These are phyloP conservation scores for Synergus japonicus DNA, from an alignment of 2,888 invertebrate species.

Conservation along the genomic window DNA sequence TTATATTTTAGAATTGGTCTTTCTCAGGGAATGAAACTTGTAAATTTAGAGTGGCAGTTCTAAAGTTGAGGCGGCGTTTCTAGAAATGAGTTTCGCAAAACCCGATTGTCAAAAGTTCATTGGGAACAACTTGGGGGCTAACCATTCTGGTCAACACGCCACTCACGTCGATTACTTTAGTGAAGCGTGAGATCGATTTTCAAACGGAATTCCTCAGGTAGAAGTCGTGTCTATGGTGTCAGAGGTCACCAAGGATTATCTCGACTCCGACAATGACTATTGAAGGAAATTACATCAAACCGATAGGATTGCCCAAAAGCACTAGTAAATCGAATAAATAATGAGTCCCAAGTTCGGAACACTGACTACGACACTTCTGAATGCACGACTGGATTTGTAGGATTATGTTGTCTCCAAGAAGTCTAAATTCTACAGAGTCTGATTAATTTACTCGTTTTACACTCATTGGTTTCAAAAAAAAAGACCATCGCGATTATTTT, in stretches of 20 bases:
- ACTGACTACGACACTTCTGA: background rate
- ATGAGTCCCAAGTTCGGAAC: background rate
- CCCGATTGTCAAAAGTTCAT: slow-evolving; percentile 34
- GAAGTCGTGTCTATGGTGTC: slow-evolving; percentile 34
- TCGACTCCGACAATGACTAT: slow-evolving; percentile 7
- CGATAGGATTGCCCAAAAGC: background rate
- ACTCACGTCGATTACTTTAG: slow-evolving; percentile 12
- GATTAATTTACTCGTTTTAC: background rate
- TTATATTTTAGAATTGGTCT: background rate
- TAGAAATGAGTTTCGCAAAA: background rate
- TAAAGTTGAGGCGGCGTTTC: slow-evolving; percentile 3
- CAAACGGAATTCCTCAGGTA: slow-evolving; percentile 38
- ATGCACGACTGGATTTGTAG: background rate
- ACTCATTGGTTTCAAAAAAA: background rate
- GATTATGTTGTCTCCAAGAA: background rate
- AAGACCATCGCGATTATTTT: no score
- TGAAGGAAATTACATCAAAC: slow-evolving; percentile 27
- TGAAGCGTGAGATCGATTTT: slow-evolving; percentile 38
- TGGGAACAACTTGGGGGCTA: slow-evolving; percentile 20
- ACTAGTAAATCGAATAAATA: slow-evolving; percentile 33
- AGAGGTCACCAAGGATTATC: slow-evolving; percentile 32
- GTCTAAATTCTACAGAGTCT: background rate
- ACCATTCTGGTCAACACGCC: slow-evolving; percentile 15
- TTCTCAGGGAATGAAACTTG: background rate
- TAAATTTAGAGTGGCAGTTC: background rate